These are phyloP conservation scores for Rhodinocichla rosea DNA, from an alignment of 2,113 vertebrate species.

Conservation along the genomic window DNA sequence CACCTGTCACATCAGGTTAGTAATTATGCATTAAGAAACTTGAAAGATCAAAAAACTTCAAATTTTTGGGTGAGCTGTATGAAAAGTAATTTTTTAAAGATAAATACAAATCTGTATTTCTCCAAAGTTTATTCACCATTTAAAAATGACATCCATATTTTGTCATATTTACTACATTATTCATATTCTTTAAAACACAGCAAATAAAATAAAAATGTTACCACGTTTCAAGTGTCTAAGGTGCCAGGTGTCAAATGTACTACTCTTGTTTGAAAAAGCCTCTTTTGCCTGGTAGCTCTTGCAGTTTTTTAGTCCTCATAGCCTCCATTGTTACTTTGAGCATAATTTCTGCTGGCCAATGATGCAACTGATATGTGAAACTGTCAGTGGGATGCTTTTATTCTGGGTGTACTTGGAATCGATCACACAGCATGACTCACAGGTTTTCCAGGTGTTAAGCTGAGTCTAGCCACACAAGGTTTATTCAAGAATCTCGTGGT, in stretches of 20 bases:
- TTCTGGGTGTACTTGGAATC: neutral
- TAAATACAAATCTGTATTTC: neutral
- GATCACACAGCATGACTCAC: neutral
- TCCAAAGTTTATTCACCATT: neutral
- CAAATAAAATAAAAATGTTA: neutral
- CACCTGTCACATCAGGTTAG: neutral
- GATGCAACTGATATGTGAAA: neutral
- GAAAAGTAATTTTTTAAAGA: neutral
- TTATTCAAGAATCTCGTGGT: neutral
- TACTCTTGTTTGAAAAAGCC: neutral
- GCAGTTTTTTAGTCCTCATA: neutral
- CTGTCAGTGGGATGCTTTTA: neutral
- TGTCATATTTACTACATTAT: neutral
- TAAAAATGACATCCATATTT: neutral
- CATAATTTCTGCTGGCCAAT: neutral
- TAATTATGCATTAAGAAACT: neutral
- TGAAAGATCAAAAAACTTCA: neutral
- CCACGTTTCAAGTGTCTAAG: neutral
- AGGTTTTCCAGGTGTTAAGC: constrained; percentile 25
- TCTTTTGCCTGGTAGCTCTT: neutral
- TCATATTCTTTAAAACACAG: neutral
- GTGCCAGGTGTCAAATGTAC: neutral
- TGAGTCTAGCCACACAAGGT: neutral
- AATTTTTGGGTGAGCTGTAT: neutral
- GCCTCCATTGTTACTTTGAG: neutral